Percentiles rank a stretch among this genome's conserved stretches.
These are phyloP conservation scores for Neolamprologus brichardi DNA, from an alignment of 2,113 vertebrate genomes.

Conservation along the genomic window DNA sequence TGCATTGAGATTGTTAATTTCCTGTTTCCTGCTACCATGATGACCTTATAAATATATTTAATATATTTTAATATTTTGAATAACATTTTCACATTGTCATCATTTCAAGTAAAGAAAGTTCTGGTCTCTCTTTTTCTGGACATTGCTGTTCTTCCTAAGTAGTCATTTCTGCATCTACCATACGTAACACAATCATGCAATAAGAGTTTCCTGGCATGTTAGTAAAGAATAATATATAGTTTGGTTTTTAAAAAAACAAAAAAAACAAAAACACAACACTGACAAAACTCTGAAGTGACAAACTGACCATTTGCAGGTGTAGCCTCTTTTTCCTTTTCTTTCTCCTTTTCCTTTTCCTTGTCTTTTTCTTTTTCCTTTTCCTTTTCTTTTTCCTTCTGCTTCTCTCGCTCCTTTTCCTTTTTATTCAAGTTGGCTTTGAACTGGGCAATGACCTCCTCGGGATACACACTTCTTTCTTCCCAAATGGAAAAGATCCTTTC, in stretches of 20 bases:
- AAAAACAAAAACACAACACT: not conserved
- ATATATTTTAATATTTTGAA: not conserved
- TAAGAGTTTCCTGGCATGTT: not conserved
- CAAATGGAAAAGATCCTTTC: constrained; percentile 96
- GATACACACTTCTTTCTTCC: constrained; percentile 94
- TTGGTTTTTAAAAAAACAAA: not conserved
- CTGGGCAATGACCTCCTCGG: constrained; percentile 84
- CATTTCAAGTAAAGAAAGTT: not conserved
- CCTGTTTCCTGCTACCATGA: not conserved
- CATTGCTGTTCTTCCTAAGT: not conserved
- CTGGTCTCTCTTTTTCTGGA: not conserved
- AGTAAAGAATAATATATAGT: not conserved
- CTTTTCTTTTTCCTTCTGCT: constrained; percentile 32
- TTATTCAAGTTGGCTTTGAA: constrained; percentile 76
- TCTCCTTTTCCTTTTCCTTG: constrained; percentile 1
- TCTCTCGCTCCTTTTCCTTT: constrained; percentile 63
- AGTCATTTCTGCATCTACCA: not conserved
- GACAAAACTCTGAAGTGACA: not conserved
- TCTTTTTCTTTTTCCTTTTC: constrained; percentile 33
- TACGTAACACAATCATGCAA: not conserved
- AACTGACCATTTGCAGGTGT: constrained; percentile 50
- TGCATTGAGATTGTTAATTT: not conserved
- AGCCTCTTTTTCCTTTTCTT: constrained; percentile 31
- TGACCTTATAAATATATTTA: not conserved
- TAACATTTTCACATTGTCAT: not conserved